Evolutionary conservation across 2,797 vertebrate species (phyloP), one percentile per base, ranked within the genome.

Genomic region (Odontamblyopus lacepedii): DNA sequence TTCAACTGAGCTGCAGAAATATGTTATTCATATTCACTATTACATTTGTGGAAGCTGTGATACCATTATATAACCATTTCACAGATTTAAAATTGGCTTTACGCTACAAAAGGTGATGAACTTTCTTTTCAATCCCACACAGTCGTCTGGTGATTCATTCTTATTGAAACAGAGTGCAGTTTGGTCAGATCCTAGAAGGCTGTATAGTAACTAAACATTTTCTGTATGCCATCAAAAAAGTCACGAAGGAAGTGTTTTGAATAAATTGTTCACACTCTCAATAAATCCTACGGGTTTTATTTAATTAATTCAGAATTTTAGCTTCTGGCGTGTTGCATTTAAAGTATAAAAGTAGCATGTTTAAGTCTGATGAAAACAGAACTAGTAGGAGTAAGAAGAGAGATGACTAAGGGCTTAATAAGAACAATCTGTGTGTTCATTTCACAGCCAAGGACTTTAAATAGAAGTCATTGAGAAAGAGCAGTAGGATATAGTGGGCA

Each of bases 401-500:
- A 15, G 35, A 44, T 65, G 63, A 65, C 23, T 29, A 29, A 65
- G 23, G 19, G 41, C 23, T 16, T 5, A 13, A 41, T 48, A 65
- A 27, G 12, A 48, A 48, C 41, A 50, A 50, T 50, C 15, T 50
- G 63, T 18, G 44, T 50, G 63, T 65, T 65, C 26, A 29, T 19
- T 50, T 65, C 41, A 63, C 62, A 65, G 63, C 41, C 41, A 65
- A 44, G 26, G 44, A 44, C 50, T 65, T 65, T 50, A 65, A 65
- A 65, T 48, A 65, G 41, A 65, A 27, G 19, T 27, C 26, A 50
- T 23, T 65, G 63, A 65, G 44, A 50, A 65, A 18, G 41, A 65
- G 63, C n/a, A 38, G 19, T 44, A 44, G 19, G 44, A 65, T 6
- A 29, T 18, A 41, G 63, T 65, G 41, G 63, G 63, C 41, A 48